Evolutionary conservation across 2,113 vertebrate genomes (phyloP), one percentile per base, ranked within the genome.

Genomic region (Casuarius casuarius): DNA sequence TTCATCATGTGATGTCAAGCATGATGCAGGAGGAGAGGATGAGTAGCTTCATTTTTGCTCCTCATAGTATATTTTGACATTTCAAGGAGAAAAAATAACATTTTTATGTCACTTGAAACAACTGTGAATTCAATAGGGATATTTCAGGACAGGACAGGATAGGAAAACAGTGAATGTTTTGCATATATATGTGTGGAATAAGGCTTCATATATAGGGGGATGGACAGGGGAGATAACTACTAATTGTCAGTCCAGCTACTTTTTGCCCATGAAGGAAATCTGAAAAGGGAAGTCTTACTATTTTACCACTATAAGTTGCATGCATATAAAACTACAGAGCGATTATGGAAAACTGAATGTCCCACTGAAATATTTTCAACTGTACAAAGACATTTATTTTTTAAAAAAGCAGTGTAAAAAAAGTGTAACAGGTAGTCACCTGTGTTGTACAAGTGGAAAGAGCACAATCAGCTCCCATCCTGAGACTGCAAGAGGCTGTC

Each of bases 81-180:
- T 77, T 94, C 14, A 78, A 71, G 29, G 35, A 86, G 33, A 89
- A 87, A 86, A 59, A 12, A 31, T 42, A 78, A 61, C 25, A 51
- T 59, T 68, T 92, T 94, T 56, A 38, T 67, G 48, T 25, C 26
- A 73, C 86, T 61, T 83, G 71, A 76, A 90, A 75, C 40, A 82
- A 14, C 8, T 31, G 20, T 87, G 25, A 49, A 52, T 49, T 87
- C 31, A 29, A 6, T 28, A 72, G 28, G 25, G 14, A 71, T 51
- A 9, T 74, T 82, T 72, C 22, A 25, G 33, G 48, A 23, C 14
- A 67, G 35, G 46, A 52, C 14, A 67, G 35, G 46, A 52, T 19
- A 54, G n/a, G 23, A 62, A 59, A 84, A 68, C 13, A 46, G 31
- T 6, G 40, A 54, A 58, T 58, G 2, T 7, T 59, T 66, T 12